These are phyloP conservation scores for Misgurnus mizolepis DNA, from an alignment of 2,113 vertebrate species.

Conservation along the genomic window DNA sequence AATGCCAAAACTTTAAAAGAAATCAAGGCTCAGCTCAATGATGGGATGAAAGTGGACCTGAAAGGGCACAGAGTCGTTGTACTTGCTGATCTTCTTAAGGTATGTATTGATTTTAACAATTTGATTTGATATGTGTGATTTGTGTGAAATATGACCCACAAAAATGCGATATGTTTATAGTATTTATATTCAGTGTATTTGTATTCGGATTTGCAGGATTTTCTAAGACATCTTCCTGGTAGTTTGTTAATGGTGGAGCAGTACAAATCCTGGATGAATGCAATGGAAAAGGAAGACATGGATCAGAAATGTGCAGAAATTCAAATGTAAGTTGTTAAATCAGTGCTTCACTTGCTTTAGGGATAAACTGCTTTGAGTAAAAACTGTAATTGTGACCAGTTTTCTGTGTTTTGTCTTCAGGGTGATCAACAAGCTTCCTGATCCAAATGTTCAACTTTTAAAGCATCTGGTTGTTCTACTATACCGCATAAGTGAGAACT, in stretches of 20 bases:
- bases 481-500: slow-evolving; percentile 67
- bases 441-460: slow-evolving; percentile 72
- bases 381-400: neutral
- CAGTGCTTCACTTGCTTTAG: neutral
- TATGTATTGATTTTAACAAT: slow-evolving; percentile 48
- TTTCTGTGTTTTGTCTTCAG: slow-evolving; percentile 57
- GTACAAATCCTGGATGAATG: slow-evolving; percentile 78
- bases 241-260: slow-evolving; percentile 76
- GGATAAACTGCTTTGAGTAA: neutral
- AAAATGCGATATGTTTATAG: neutral
- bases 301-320: slow-evolving; percentile 72
- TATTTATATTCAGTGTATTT: slow-evolving; percentile 6
- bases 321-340: slow-evolving; percentile 76
- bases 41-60: slow-evolving; percentile 68
- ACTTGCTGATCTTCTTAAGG: slow-evolving; percentile 83
- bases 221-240: slow-evolving; percentile 79
- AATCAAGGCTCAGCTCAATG: slow-evolving; percentile 79
- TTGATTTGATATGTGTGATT: neutral
- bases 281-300: slow-evolving; percentile 70
- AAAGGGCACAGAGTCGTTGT: slow-evolving; percentile 72
- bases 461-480: slow-evolving; percentile 68
- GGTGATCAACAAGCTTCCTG: slow-evolving; percentile 73
- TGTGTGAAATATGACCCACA: neutral
- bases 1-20: slow-evolving; percentile 81
- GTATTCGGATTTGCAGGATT: slow-evolving; percentile 74